A percentile compares a stretch with the other conserved stretches of the same genome.
Evolutionary conservation across 2,888 invertebrate species (phyloP).

Genomic region (Melolontha melolontha): DNA sequence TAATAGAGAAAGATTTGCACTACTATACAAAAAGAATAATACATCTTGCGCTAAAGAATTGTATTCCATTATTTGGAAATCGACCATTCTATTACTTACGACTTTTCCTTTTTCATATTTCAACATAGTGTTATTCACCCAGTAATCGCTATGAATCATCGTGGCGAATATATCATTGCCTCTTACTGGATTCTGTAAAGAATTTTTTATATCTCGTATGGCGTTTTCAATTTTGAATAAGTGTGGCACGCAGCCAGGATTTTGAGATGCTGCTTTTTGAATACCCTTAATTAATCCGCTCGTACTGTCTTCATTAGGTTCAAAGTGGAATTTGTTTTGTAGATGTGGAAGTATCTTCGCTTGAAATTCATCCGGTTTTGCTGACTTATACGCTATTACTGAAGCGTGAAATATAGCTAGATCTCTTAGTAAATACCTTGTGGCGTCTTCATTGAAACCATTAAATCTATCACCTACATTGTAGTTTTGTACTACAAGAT

Average conservation of each 20-base stretch:
- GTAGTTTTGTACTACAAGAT: constrained; percentile 66
- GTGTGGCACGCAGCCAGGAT: constrained; percentile 15
- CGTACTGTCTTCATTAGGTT: constrained; percentile 14
- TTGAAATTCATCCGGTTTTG: constrained; percentile 62
- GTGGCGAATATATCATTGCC: constrained; percentile 66
- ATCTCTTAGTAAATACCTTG: constrained; percentile 63
- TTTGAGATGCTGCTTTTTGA: not conserved
- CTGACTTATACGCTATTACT: constrained; percentile 67
- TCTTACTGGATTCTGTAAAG: constrained; percentile 50
- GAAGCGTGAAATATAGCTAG: constrained; percentile 69
- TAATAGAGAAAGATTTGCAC: constrained; percentile 63
- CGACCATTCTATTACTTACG: constrained; percentile 66
- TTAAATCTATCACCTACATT: constrained; percentile 63
- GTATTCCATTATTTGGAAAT: constrained; percentile 69
- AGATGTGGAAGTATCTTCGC: constrained; percentile 18
- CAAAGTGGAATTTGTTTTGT: too few relatives aligned
- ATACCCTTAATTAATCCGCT: not conserved
- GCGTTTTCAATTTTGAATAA: constrained; percentile 14
- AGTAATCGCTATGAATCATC: constrained; percentile 69
- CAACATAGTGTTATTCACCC: constrained; percentile 72
- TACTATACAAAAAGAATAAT: constrained; percentile 68
- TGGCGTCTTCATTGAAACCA: constrained; percentile 66
- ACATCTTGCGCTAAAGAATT: constrained; percentile 68
- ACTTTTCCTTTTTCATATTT: constrained; percentile 56
- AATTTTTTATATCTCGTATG: too few relatives aligned